These are phyloP conservation scores for Automeris io DNA, from an alignment of 2,888 invertebrate genomes.

Conservation along the genomic window DNA sequence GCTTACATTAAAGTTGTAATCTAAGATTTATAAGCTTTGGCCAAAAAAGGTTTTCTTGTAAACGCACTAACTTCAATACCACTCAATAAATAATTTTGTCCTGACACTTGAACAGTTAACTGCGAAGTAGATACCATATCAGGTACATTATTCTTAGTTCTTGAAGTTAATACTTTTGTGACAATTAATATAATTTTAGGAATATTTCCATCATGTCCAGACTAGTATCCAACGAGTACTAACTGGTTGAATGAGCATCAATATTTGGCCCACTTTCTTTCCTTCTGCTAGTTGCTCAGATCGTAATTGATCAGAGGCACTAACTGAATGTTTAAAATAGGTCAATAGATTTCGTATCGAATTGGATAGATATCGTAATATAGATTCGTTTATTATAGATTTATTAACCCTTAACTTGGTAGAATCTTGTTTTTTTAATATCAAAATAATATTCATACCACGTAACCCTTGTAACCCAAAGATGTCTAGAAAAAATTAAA, in stretches of 20 bases:
- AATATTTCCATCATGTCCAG: conserved; percentile 11
- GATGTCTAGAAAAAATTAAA: too few relatives aligned
- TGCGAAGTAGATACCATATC: conserved; percentile 12
- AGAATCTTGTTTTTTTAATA: too few relatives aligned
- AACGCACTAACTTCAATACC: conserved; percentile 3
- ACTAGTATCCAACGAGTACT: conserved; percentile 12
- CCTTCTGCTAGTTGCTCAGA: conserved; percentile 9
- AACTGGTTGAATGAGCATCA: conserved; percentile 9
- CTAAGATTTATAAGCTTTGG: conserved; percentile 12
- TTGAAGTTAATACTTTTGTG: conserved; percentile 6
- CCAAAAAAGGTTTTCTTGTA: conserved; percentile 6
- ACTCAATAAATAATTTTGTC: conserved; percentile 5
- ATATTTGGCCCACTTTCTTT: conserved; percentile 7
- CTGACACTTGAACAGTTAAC: conserved; percentile 3
- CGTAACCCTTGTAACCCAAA: too few relatives aligned
- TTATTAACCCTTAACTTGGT: too few relatives aligned
- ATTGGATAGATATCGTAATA: too few relatives aligned
- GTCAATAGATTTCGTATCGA: conserved; percentile 8
- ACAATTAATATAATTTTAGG: conserved; percentile 9
- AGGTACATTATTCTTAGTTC: conserved; percentile 9
- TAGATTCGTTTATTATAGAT: too few relatives aligned
- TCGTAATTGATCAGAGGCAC: conserved; percentile 8
- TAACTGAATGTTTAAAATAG: conserved; percentile 9
- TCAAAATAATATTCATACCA: too few relatives aligned
- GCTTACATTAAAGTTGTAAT: conserved; percentile 11